Base-by-base conservation (phyloP, 2,797 vertebrate species). In the Chromis chromis region DNA sequence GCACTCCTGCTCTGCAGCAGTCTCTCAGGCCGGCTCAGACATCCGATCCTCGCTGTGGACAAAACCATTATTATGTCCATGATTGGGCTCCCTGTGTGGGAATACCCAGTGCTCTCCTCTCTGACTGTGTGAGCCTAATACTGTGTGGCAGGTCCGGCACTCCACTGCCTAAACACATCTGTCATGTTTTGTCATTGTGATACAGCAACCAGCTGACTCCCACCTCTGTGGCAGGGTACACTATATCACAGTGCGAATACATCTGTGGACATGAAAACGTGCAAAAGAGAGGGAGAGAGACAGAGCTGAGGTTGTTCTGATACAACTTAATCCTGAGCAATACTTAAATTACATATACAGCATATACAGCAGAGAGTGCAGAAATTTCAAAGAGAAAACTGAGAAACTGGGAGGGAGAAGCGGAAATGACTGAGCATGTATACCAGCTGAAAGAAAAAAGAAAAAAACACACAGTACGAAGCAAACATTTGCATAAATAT, bases 1-100 rank as follows among this genome's bases (percentile, higher is more conserved):
- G 60, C 74, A 56, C 69, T 81, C 42, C 53, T 48, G 66, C 65
- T 76, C 68, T 42, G 57, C 63, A 58, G 70, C 40, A 22, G 53
- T 84, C 74, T 82, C 76, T 79, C 67, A 71, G 79, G 84, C 67
- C 21, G 1, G 36, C 78, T 77, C 77, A 74, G 70, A 89, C 76
- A 89, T 62, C 91, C 82, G 66, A 93, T 92, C 94, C 93, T 91
- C 65, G 79, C 92, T 95, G 95, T 96, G 95, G 94, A 95, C 95
- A 95, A 94, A 36, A 92, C 88, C 86, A 76, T 88, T 88, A 88
- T 93, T 86, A 91, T 92, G 90, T 89, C 85, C 85, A 86, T 91
- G 91, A 94, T 92, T 91, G 91, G 91, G 89, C 86, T 92, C 89
- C 82, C 79, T 86, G 84, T 89, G 90, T 91, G 89, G 91, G 86